Conservation (phyloP, 1,140 invertebrate genomes). For the Drosophila seguyi region DNA sequence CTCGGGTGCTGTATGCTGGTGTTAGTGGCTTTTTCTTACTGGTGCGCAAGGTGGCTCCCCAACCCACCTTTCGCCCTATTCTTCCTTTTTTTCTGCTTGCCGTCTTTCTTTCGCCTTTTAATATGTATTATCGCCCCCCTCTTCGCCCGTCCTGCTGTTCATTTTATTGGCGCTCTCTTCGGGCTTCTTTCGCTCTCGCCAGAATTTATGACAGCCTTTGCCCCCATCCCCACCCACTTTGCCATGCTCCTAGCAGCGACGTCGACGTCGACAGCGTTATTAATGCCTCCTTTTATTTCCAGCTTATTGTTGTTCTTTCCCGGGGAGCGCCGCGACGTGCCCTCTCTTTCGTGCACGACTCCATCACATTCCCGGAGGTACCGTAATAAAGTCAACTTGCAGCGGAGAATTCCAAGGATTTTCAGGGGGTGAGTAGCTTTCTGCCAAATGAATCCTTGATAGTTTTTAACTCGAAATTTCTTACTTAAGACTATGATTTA, state of each 20-base stretch:
- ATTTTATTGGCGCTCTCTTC: conserved; percentile 62
- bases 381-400: conserved; percentile 38
- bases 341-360: conserved; percentile 24
- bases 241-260: conserved; percentile 18
- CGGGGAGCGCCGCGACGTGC: conserved; percentile 9
- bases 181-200: conserved; percentile 10
- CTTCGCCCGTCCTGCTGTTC: conserved; percentile 24
- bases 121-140: conserved; percentile 38
- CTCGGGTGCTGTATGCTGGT: conserved; percentile 12
- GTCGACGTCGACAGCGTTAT: conserved; percentile 50
- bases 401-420: conserved; percentile 13
- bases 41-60: conserved; percentile 75
- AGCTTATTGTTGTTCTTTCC: conserved; percentile 49
- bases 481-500: neutral
- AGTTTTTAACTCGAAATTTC: neutral
- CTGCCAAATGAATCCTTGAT: no score
- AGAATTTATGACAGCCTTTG: conserved; percentile 63
- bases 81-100: conserved; percentile 31
- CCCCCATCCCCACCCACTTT: neutral
- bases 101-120: conserved; percentile 43
- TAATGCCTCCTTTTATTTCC: conserved; percentile 57
- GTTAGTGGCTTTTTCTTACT: conserved; percentile 72
- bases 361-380: conserved; percentile 16
- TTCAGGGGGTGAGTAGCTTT: conserved; percentile 10
- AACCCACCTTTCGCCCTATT: conserved; percentile 5